These are phyloP conservation scores for Oplegnathus fasciatus DNA, from an alignment of 2,113 vertebrate species.

Conservation along the genomic window DNA sequence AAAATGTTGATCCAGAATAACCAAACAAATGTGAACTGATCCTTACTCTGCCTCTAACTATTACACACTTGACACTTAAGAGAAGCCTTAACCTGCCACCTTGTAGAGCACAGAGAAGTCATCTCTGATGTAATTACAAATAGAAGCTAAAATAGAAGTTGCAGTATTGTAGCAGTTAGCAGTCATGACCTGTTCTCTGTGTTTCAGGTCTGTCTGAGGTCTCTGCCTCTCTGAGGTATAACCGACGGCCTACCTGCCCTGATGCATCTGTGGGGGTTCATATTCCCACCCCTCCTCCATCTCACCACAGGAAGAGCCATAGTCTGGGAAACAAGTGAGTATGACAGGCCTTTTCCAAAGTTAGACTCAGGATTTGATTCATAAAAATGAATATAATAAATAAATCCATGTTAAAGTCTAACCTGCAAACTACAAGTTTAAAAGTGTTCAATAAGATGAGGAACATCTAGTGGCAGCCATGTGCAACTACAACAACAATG, in stretches of 20 bases:
- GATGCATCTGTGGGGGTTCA: slow-evolving; percentile 91
- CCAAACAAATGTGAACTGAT: too few species aligned
- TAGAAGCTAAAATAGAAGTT: too few species aligned
- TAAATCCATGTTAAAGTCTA: not conserved
- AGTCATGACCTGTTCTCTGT: not conserved
- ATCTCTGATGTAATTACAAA: not conserved
- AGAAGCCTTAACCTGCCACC: too few species aligned
- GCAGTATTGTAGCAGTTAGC: not conserved
- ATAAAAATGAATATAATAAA: not conserved
- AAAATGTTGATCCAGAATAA: too few species aligned
- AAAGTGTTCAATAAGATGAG: not conserved
- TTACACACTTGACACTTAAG: not conserved
- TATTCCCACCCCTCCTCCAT: slow-evolving; percentile 91
- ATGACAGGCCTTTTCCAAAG: not conserved
- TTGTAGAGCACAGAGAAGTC: not conserved
- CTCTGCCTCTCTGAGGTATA: slow-evolving; percentile 87
- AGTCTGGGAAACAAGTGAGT: slow-evolving; percentile 97
- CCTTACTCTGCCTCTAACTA: not conserved
- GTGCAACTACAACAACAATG: not conserved
- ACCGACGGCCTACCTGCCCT: slow-evolving; percentile 93
- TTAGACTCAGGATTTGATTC: not conserved
- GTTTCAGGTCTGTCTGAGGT: slow-evolving; percentile 89
- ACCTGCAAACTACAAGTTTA: not conserved
- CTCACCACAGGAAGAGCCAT: slow-evolving; percentile 96
- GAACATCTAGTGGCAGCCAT: not conserved